Base-by-base conservation (phyloP, 92 coral and sea anemone species). In the Virgularia gustaviana region DNA sequence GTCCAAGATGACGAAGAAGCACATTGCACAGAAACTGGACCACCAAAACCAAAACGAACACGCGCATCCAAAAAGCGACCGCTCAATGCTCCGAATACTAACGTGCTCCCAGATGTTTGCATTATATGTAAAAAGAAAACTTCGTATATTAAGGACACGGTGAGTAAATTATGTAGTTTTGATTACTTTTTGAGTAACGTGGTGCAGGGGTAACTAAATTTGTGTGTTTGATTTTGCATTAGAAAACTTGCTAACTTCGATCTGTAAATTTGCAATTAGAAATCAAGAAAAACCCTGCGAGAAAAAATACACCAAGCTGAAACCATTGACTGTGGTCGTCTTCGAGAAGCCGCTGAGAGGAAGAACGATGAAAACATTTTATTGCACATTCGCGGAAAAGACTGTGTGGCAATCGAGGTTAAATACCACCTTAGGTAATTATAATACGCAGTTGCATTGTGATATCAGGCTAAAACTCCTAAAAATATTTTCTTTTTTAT, bases 271-370 rank as follows among this genome's bases (percentile, higher is more conserved):
- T 59, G 42, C 18, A 32, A 59, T 59, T 59, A 59, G 65, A 59
- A 59, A 59, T 30, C 65, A 23, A 59, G 42, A 28, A 59, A 59
- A 59, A 59, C 65, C 20, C 13, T 44, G 23, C 42, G 42, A 59
- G 65, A 59, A 22, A 59, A 59, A 59, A 59, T 59, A 44, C 65
- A 59, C 65, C 65, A 59, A 33, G 65, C 65, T 59, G 65, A 59
- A 59, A 59, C 65, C 13, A 59, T 59, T 28, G 39, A 59, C 65
- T 59, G 39, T 59, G 65, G 65, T 32, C 42, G 42, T 59, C 65
- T 59, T 59, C 42, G 42, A 28, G 65, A 59, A 59, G 42, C 65
- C 36, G 65, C 65, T 30, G 65, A 33, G 36, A 59, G 39, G 2
- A 59, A 59, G n/a, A 59, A 59, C 0, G 65, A 59, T 44, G 19